These are phyloP conservation scores for Bombus consobrinus DNA, from an alignment of 1,140 invertebrate species.

Conservation along the genomic window DNA sequence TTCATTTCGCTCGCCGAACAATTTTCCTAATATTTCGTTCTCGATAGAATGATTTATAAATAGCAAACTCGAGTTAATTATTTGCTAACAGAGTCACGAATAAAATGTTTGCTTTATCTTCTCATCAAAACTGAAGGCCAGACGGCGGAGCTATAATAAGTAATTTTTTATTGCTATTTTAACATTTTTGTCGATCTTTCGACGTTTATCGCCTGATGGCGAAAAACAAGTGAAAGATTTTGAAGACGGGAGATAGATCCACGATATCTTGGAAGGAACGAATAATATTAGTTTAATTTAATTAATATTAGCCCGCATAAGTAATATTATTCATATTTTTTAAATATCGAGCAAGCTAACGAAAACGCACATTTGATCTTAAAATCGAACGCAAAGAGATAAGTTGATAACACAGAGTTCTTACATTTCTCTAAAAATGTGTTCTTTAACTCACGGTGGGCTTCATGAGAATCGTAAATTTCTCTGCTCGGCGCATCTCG, in stretches of 20 bases:
- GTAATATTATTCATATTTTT: too few relatives aligned
- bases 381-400: too few relatives aligned
- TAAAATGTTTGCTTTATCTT: not conserved
- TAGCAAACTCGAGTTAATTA: not conserved
- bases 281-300: too few relatives aligned
- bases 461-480: not conserved
- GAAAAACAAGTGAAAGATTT: not conserved
- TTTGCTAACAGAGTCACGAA: too few relatives aligned
- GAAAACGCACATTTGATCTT: too few relatives aligned
- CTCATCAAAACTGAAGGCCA: too few relatives aligned
- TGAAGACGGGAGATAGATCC: too few relatives aligned
- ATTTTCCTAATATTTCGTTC: not conserved
- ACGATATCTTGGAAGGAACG: too few relatives aligned
- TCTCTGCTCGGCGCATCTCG: not conserved
- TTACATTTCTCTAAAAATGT: not conserved
- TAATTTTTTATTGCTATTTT: not conserved
- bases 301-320: too few relatives aligned
- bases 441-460: not conserved
- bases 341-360: too few relatives aligned
- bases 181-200: not conserved
- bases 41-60: not conserved
- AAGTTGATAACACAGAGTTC: too few relatives aligned
- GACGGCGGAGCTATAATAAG: not conserved
- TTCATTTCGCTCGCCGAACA: not conserved
- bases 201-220: too few relatives aligned